A percentile compares a stretch with the other conserved stretches of the same genome.
Evolutionary conservation across 2,888 invertebrate genomes (phyloP).

Genomic region (Sepiola atlantica): DNA sequence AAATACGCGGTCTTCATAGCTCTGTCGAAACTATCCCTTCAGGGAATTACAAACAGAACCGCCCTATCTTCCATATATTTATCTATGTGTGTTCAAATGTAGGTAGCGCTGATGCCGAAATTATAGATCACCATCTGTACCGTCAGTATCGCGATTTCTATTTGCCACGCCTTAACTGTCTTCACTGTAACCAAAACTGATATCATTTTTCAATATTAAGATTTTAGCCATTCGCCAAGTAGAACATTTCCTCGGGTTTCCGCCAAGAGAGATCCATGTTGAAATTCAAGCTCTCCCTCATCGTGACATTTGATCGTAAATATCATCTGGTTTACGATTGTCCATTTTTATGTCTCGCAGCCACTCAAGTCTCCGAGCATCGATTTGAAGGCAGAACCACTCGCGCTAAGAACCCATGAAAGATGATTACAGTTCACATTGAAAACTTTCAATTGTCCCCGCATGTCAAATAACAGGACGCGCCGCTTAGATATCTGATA

Average conservation of each 20-base stretch:
- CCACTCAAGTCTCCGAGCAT: background rate
- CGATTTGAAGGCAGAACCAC: background rate
- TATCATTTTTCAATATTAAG: background rate
- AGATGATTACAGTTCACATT: background rate
- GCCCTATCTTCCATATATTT: too few species aligned
- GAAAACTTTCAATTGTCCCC: background rate
- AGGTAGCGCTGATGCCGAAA: too few species aligned
- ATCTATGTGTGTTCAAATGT: too few species aligned
- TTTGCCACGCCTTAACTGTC: background rate
- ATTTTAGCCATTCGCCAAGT: background rate
- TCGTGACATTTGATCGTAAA: background rate
- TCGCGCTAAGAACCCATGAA: background rate
- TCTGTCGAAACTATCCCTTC: too few species aligned
- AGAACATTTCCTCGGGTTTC: background rate
- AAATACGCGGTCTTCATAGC: too few species aligned
- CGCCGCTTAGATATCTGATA: background rate
- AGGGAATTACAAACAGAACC: too few species aligned
- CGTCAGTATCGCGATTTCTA: background rate
- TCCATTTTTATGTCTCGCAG: background rate
- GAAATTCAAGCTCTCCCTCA: background rate
- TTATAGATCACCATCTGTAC: background rate
- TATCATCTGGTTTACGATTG: constrained; percentile 8
- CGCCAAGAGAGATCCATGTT: background rate
- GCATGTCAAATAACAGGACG: background rate
- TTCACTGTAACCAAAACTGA: background rate